Percentiles rank a stretch among this genome's conserved stretches.
Evolutionary conservation across 2,797 vertebrate genomes (phyloP).

Genomic region (Agapornis canus): DNA sequence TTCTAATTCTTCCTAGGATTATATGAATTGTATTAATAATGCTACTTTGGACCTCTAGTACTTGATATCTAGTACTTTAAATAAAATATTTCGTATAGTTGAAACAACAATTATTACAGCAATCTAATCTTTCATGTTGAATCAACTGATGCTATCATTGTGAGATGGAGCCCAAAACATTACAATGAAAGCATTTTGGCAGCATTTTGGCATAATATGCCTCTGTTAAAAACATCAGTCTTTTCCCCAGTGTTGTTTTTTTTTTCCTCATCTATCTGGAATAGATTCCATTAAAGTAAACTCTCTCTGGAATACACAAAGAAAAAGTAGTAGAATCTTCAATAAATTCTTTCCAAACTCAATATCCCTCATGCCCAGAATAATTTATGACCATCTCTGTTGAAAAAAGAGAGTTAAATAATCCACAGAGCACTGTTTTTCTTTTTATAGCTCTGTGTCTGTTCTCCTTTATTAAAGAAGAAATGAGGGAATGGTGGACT

Average conservation of each 20-base stretch:
- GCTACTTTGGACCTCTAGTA: not conserved
- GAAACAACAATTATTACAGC: not conserved
- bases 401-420: not conserved
- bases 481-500: not conserved
- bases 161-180: not conserved
- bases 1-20: not conserved
- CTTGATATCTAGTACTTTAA: not conserved
- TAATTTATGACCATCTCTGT: not conserved
- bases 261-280: not conserved
- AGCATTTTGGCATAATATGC: not conserved
- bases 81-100: not conserved
- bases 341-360: not conserved
- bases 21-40: not conserved
- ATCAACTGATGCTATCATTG: constrained; percentile 13
- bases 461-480: not conserved
- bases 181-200: constrained; percentile 1
- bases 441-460: not conserved
- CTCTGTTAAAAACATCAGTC: not conserved
- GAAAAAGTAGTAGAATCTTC: not conserved
- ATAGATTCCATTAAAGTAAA: not conserved
- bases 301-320: not conserved
- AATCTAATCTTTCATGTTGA: not conserved
- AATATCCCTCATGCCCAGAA: not conserved
- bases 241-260: not conserved
- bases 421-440: not conserved